Base-by-base conservation (phyloP, 2,113 vertebrate species). In the Gadus macrocephalus region DNA sequence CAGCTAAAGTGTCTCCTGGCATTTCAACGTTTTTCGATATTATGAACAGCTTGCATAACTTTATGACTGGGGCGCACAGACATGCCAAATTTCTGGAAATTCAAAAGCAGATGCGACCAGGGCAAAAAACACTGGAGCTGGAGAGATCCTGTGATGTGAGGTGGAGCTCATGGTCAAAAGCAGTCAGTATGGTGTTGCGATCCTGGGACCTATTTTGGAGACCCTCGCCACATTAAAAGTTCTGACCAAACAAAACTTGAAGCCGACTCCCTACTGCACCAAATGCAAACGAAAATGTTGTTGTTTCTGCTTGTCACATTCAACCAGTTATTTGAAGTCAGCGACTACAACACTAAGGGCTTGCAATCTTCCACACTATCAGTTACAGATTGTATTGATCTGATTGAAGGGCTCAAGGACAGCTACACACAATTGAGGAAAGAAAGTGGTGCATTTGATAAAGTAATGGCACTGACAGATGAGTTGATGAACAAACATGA, bases 371-470 rank as follows among this genome's bases (percentile, higher is more conserved):
- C 56, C 56, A 59, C 5, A 14, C 15, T 17, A 59, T 59, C 56
- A 59, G 56, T 59, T 17, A 59, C 49, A n/a, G 56, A 59, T 59
- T 59, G 56, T 17, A 59, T 59, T 59, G 56, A 59, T 59, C 14
- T 59, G n/a, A 59, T 15, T 5, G 17, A 59, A 59, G 56, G 56
- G 5, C 56, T 59, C n/a, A 59, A 59, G 17, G 56, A 59, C 15
- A 59, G 56, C 56, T 59, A 17, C 56, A 59, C n/a, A 5, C 56
- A 59, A 25, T 25, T 25, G 1, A 25, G 22, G 1, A 25, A 25
- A 1, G 22, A 25, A 25, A 25, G 22, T 25, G 56, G 56, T 59
- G 56, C 15, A 14, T 59, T 59, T 59, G 17, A 59, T 59, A 15
- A 4, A n/a, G 56, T 59, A 59, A 15, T 59, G 56, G n/a, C 56